A percentile compares a stretch with the other conserved stretches of the same genome.
phyloP scores from a whole-genome alignment of 2,888 invertebrate species.

The Steinernema carpocapsae region DNA sequence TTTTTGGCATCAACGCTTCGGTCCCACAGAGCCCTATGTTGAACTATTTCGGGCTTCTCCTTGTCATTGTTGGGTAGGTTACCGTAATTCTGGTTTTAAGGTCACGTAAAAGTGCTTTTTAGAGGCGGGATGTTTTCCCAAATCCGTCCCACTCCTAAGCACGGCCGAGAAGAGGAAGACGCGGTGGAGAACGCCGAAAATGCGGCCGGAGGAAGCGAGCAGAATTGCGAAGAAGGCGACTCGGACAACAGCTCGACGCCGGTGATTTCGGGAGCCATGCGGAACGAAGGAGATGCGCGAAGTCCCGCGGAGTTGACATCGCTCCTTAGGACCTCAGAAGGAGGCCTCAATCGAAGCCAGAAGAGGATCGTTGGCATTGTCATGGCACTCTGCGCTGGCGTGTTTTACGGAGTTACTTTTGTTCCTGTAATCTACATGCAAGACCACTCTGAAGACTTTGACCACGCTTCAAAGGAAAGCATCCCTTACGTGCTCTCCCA shows the following conservation, averaged over 20 bases:
- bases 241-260: constrained; percentile 21
- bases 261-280: not conserved
- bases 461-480: constrained; percentile 50
- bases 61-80: constrained; percentile 61
- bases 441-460: constrained; percentile 67
- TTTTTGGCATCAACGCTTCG: constrained; percentile 61
- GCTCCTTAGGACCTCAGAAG: not conserved
- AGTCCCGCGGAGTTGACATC: not conserved
- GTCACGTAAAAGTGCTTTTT: constrained; percentile 36
- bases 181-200: constrained; percentile 12
- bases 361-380: constrained; percentile 69
- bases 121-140: constrained; percentile 63
- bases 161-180: constrained; percentile 35
- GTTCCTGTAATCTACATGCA: constrained; percentile 71
- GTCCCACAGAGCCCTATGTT: constrained; percentile 49
- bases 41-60: constrained; percentile 62
- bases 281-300: constrained; percentile 32
- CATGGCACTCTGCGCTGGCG: constrained; percentile 70
- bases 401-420: constrained; percentile 72
- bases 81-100: not conserved
- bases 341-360: constrained; percentile 14
- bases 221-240: constrained; percentile 40
- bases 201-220: constrained; percentile 2
- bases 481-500: constrained; percentile 71
- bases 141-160: constrained; percentile 47